Evolutionary conservation across 92 coral and sea anemone species (phyloP).

Genomic region (Phenganax stokvisi): DNA sequence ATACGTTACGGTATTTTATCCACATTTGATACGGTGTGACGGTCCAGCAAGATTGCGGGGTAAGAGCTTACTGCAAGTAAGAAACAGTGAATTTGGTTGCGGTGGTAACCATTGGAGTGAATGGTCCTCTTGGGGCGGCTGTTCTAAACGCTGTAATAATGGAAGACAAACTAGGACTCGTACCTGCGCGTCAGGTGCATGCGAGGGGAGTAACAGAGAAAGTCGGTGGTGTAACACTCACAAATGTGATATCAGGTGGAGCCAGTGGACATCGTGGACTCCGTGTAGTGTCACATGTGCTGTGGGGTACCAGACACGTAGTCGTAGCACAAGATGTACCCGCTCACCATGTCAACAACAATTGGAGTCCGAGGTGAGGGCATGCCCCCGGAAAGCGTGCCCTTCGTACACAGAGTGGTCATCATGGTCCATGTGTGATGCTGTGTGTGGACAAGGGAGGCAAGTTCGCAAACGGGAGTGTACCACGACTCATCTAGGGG

Average conservation of each 20-base stretch:
- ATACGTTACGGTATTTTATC: conserved; percentile 50
- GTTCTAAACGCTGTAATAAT: conserved; percentile 61
- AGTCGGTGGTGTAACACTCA: conserved; percentile 52
- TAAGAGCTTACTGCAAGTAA: conserved; percentile 45
- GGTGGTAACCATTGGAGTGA: conserved; percentile 60
- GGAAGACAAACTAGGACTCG: conserved; percentile 63
- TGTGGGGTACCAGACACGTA: conserved; percentile 47
- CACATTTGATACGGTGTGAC: conserved; percentile 52
- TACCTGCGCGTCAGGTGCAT: conserved; percentile 52
- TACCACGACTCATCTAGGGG: conserved; percentile 32
- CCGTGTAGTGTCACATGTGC: conserved; percentile 64
- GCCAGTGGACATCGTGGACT: conserved; percentile 77
- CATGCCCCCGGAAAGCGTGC: conserved; percentile 59
- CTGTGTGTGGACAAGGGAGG: conserved; percentile 59
- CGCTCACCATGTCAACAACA: conserved; percentile 41
- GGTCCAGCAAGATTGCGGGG: conserved; percentile 62
- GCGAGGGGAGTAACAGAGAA: conserved; percentile 50
- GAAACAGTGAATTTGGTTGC: conserved; percentile 62
- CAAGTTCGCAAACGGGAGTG: conserved; percentile 55
- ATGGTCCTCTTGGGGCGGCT: conserved; percentile 73
- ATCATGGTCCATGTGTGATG: conserved; percentile 64
- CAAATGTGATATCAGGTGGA: conserved; percentile 47
- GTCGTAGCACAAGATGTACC: conserved; percentile 57
- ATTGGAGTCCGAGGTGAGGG: conserved; percentile 47
- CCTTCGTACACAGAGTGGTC: conserved; percentile 63